Conservation (phyloP, 2,113 vertebrate genomes). For the Tetraodon nigroviridis region DNA sequence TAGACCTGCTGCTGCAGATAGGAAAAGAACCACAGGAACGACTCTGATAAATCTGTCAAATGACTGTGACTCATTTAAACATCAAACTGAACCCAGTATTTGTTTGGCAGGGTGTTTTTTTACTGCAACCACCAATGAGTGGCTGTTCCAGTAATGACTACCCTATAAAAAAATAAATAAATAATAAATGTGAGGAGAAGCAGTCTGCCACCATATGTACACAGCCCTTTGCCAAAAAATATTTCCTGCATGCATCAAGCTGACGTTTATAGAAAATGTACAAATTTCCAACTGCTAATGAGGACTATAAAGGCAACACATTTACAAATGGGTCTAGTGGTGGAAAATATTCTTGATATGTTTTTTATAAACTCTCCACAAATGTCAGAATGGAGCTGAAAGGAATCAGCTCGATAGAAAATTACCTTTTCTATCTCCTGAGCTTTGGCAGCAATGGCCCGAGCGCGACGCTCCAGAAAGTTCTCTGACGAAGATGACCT, state of each 20-base stretch:
- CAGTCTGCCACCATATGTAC: constrained; percentile 10
- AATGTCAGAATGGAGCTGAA: no score
- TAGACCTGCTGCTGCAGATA: constrained; percentile 10
- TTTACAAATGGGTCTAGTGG: neutral
- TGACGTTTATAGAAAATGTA: constrained; percentile 42
- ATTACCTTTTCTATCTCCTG: constrained; percentile 92
- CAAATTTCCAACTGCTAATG: constrained; percentile 30
- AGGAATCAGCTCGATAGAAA: neutral
- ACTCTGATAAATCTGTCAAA: neutral
- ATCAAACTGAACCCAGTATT: neutral
- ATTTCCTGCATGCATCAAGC: neutral
- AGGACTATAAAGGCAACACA: neutral
- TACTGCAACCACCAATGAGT: constrained; percentile 1
- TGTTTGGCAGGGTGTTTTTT: neutral
- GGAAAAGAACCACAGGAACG: constrained; percentile 21
- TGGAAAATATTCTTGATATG: neutral
- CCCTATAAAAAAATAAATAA: constrained; percentile 17
- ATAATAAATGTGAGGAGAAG: constrained; percentile 24
- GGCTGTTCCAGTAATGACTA: constrained; percentile 27
- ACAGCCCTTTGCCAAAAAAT: constrained; percentile 9
- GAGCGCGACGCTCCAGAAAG: constrained; percentile 78
- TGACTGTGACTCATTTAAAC: neutral
- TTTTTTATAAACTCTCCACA: neutral
- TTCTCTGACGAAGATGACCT: constrained; percentile 60
- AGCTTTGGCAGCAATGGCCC: constrained; percentile 88